phyloP scores from a whole-genome alignment of 2,797 vertebrate species.

The Rhyacichthys aspro region DNA sequence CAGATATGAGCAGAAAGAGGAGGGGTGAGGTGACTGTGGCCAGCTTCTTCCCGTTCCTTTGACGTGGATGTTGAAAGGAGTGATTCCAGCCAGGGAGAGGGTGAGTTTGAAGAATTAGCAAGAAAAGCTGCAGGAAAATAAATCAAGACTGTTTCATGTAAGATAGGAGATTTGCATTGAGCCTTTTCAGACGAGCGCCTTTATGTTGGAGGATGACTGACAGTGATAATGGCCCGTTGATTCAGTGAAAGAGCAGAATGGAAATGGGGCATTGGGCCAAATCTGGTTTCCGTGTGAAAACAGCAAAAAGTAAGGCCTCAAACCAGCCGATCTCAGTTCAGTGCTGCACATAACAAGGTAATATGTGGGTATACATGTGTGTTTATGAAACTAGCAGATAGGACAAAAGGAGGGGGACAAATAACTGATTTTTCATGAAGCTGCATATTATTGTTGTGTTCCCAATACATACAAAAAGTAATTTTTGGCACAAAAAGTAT shows the following conservation, averaged over 20 bases:
- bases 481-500: no score
- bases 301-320: conserved; percentile 59
- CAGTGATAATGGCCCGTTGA: conserved; percentile 82
- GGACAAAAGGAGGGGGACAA: no score
- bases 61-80: conserved; percentile 73
- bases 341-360: conserved; percentile 76
- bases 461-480: no score
- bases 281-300: conserved; percentile 80
- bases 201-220: conserved; percentile 83
- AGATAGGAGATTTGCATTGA: conserved; percentile 84
- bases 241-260: conserved; percentile 78
- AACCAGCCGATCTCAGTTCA: conserved; percentile 85
- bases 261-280: conserved; percentile 82
- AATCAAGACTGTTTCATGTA: conserved; percentile 84
- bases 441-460: no score
- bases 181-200: conserved; percentile 79
- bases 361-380: no score
- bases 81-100: conserved; percentile 59
- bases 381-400: no score
- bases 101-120: conserved; percentile 67
- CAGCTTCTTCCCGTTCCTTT: conserved; percentile 65
- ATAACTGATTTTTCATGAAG: no score
- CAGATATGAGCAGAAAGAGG: conserved; percentile 70
- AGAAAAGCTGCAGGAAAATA: conserved; percentile 74
- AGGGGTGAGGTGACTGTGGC: conserved; percentile 49